A percentile compares a stretch with the other conserved stretches of the same genome.
Conservation (phyloP, 2,797 vertebrate species). For the Cyclura pinguis region DNA sequence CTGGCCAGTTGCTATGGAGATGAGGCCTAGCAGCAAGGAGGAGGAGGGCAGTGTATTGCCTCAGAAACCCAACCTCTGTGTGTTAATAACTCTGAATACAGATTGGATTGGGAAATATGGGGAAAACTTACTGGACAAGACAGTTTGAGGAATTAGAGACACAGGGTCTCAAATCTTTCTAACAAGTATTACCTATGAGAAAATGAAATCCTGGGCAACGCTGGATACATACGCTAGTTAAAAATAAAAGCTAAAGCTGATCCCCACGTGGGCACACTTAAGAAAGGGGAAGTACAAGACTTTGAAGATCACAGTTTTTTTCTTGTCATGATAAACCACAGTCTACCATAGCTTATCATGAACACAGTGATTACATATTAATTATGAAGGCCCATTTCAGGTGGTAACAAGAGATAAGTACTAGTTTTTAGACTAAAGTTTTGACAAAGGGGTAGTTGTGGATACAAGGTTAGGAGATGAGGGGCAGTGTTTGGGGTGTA, state of each 20-base stretch:
- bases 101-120: no score
- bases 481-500: neutral
- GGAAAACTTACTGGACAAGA: no score
- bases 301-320: neutral
- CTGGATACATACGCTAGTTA: no score
- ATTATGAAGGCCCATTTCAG: neutral
- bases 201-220: no score
- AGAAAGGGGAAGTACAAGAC: neutral
- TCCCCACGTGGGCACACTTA: neutral
- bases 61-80: no score
- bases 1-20: no score
- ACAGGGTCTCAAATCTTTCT: no score
- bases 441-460: neutral
- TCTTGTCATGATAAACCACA: neutral
- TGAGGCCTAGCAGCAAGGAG: no score
- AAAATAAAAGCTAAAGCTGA: neutral
- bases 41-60: no score
- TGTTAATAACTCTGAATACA: no score
- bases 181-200: no score
- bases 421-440: conserved; percentile 3
- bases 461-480: neutral
- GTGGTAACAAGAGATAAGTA: neutral
- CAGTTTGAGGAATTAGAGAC: no score
- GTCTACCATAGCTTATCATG: neutral
- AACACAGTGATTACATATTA: neutral